These are phyloP conservation scores for Odontomyia ornata DNA, from an alignment of 2,888 invertebrate species.

Conservation along the genomic window DNA sequence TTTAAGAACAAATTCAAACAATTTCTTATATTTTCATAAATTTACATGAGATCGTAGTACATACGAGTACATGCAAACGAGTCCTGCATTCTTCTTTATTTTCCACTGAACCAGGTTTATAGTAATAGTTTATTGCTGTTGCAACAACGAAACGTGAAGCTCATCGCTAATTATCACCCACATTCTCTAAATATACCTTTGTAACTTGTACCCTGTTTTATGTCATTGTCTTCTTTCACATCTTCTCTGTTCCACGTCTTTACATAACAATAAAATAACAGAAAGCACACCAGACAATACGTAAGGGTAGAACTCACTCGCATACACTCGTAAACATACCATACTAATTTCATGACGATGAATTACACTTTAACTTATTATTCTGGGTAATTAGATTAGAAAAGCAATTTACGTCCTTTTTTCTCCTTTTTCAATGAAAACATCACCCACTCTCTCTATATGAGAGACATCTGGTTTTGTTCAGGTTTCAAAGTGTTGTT, in stretches of 20 bases:
- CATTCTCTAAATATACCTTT: no score
- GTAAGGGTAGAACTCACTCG: slow-evolving; percentile 16
- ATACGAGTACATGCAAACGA: background rate
- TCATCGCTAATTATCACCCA: no score
- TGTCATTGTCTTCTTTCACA: no score
- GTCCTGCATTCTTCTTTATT: no score
- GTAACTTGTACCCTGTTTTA: no score
- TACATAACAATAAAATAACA: background rate
- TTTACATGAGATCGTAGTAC: no score
- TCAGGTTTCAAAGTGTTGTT: background rate
- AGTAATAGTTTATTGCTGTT: no score
- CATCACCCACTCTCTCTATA: background rate
- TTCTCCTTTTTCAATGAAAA: slow-evolving; percentile 10
- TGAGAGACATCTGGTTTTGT: slow-evolving; percentile 34
- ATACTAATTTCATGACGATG: slow-evolving; percentile 45
- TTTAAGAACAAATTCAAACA: background rate
- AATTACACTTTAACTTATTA: slow-evolving; percentile 51
- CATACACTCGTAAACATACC: slow-evolving; percentile 18
- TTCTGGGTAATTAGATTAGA: slow-evolving; percentile 50
- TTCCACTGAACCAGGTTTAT: no score
- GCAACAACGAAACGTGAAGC: no score
- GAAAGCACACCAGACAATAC: background rate
- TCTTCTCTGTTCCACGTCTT: background rate
- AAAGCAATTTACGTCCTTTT: slow-evolving; percentile 48
- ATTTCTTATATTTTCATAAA: no score